Evolutionary conservation across 2,113 vertebrate genomes (phyloP).

Genomic region (Hippocampus abdominalis): DNA sequence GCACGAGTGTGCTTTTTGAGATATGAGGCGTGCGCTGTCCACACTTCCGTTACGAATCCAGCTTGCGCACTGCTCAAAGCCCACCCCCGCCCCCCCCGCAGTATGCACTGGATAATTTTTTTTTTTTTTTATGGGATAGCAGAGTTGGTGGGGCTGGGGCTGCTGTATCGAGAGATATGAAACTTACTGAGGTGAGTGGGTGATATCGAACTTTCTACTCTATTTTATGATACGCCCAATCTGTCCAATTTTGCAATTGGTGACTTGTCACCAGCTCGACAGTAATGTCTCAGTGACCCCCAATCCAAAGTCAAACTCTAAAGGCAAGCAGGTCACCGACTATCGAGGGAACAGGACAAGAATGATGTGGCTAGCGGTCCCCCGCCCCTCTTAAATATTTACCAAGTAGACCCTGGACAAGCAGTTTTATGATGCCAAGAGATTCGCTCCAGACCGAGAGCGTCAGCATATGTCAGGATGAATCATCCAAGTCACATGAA

Average conservation of each 20-base stretch:
- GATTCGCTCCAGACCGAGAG: conserved; percentile 48
- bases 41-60: neutral
- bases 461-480: conserved; percentile 59
- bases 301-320: conserved; percentile 7
- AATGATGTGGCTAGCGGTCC: conserved; percentile 12
- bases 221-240: neutral
- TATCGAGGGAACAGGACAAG: conserved; percentile 29
- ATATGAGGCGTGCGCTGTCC: neutral
- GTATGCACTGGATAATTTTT: neutral
- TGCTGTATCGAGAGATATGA: neutral
- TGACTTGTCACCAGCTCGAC: neutral
- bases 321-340: conserved; percentile 5
- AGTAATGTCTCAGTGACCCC: conserved; percentile 3
- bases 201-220: neutral
- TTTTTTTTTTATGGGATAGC: neutral
- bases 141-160: neutral
- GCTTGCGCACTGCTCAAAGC: neutral
- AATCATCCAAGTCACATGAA: conserved; percentile 59
- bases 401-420: conserved; percentile 44
- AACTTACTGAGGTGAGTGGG: neutral
- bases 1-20: neutral
- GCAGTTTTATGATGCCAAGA: conserved; percentile 45
- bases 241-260: neutral
- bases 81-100: neutral
- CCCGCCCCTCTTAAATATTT: conserved; percentile 52